Base-by-base conservation (phyloP, 1,140 invertebrate species). In the Sminthurinus signatus region DNA sequence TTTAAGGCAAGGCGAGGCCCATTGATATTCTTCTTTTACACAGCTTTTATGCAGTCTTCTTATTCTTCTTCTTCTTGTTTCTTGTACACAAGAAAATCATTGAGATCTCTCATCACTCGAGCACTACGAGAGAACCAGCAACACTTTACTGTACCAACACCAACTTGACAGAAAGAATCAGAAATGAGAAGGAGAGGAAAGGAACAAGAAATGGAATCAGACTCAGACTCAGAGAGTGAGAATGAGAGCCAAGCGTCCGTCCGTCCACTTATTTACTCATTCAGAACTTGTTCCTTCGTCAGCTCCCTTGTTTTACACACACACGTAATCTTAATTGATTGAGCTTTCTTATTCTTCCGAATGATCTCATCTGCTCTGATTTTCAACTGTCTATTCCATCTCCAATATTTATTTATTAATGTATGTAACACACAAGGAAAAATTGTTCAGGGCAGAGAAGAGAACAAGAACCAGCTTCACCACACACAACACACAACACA, bases 281-380 rank as follows among this genome's bases (percentile, higher is more conserved):
- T 60, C 48, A 32, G 54, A 56, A 39, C 28, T 36, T 36, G 36
- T 43, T 42, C 56, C 21, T 28, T 27, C 12, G 2, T 19, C 19
- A 57, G 54, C 29, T 36, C 31, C 29, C 23, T 21, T 57, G 36
- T 58, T 8, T 58, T 43, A 1, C 25, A 50, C 58, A 60, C 29
- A 32, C 58, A 60, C 29, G 46, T 29, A 39, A 60, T 48, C 31
- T 48, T 52, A 54, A 62, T 52, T 52, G 46, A 62, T 54, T 54
- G 60, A 62, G 58, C 58, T 60, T 60, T 60, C 44, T 48, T 48
- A n/a, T 19, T 12, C 5, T 48, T 12, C 23, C 44, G n/a, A 21
- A 5, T n/a, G n/a, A n/a, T n/a, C n/a, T n/a, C 8, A 36, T 48
- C 44, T 25, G 44, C 44, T 48, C 44, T 48, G 25, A 52, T 28